A percentile compares a stretch with the other conserved stretches of the same genome.
phyloP scores from a whole-genome alignment of 2,888 invertebrate species.

The Ophioninae sp. region DNA sequence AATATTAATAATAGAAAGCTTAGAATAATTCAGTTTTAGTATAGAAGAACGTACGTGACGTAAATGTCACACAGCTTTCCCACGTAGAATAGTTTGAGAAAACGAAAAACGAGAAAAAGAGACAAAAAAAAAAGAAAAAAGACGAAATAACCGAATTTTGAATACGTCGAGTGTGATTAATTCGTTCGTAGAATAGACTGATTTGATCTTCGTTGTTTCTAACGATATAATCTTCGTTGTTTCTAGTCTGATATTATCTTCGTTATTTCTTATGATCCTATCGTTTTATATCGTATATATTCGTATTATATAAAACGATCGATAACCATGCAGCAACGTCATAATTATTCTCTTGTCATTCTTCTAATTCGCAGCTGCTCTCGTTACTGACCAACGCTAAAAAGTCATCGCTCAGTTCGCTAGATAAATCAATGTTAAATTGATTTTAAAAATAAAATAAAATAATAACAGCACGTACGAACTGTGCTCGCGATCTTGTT shows the following conservation, averaged over 20 bases:
- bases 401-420: conserved; percentile 37
- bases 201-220: conserved; percentile 25
- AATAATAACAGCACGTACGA: conserved; percentile 31
- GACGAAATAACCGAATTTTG: conserved; percentile 27
- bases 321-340: conserved; percentile 17
- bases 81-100: conserved; percentile 52
- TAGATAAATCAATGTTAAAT: conserved; percentile 11
- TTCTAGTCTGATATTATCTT: conserved; percentile 27
- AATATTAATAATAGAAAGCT: conserved; percentile 36
- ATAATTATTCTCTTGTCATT: conserved; percentile 27
- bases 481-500: conserved; percentile 4
- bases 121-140: background rate
- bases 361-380: conserved; percentile 52
- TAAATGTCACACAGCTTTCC: conserved; percentile 45
- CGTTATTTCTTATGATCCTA: background rate
- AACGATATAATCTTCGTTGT: conserved; percentile 19
- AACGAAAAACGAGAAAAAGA: no score
- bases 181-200: conserved; percentile 59
- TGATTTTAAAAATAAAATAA: background rate
- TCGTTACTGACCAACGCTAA: conserved; percentile 45
- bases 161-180: conserved; percentile 48
- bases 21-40: conserved; percentile 45
- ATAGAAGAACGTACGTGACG: conserved; percentile 53
- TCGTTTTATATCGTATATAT: conserved; percentile 10
- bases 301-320: background rate